Percentiles rank a stretch among this genome's conserved stretches.
phyloP scores from a whole-genome alignment of 1,140 invertebrate species.

The Thaumatotibia leucotreta region DNA sequence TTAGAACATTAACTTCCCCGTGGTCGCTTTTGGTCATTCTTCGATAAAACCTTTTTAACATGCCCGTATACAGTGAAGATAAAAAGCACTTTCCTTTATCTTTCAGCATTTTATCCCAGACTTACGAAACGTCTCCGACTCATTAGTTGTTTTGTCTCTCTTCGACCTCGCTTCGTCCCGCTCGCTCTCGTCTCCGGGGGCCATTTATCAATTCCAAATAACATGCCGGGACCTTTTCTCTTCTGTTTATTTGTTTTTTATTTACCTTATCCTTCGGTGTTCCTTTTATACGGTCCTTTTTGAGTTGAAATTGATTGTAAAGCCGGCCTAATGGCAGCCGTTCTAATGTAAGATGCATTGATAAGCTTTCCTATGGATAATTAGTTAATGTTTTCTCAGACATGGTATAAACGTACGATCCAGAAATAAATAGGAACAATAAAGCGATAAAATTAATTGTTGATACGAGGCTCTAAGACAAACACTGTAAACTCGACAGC shows the following conservation, averaged over 20 bases:
- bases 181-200: slow-evolving; percentile 57
- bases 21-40: background rate
- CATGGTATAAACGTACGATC: slow-evolving; percentile 5
- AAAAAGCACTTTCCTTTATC: slow-evolving; percentile 64
- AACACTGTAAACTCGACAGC: slow-evolving; percentile 28
- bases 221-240: slow-evolving; percentile 68
- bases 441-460: slow-evolving; percentile 25
- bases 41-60: slow-evolving; percentile 19
- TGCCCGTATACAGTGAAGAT: slow-evolving; percentile 42
- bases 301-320: slow-evolving; percentile 71
- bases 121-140: slow-evolving; percentile 47
- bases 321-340: slow-evolving; percentile 61
- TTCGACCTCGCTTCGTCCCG: slow-evolving; percentile 52
- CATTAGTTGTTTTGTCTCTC: slow-evolving; percentile 58
- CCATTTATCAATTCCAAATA: slow-evolving; percentile 75
- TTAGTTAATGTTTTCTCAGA: slow-evolving; percentile 34
- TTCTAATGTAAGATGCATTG: slow-evolving; percentile 52
- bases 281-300: slow-evolving; percentile 56
- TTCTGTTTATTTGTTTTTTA: slow-evolving; percentile 70
- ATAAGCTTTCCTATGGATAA: slow-evolving; percentile 62
- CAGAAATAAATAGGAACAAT: slow-evolving; percentile 3
- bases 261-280: slow-evolving; percentile 66
- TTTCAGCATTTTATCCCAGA: slow-evolving; percentile 53
- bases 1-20: background rate
- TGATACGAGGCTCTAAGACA: slow-evolving; percentile 22